Percentiles rank a stretch among this genome's conserved stretches.
Evolutionary conservation across 2,113 vertebrate genomes (phyloP).

Genomic region (Calyptomena viridis): DNA sequence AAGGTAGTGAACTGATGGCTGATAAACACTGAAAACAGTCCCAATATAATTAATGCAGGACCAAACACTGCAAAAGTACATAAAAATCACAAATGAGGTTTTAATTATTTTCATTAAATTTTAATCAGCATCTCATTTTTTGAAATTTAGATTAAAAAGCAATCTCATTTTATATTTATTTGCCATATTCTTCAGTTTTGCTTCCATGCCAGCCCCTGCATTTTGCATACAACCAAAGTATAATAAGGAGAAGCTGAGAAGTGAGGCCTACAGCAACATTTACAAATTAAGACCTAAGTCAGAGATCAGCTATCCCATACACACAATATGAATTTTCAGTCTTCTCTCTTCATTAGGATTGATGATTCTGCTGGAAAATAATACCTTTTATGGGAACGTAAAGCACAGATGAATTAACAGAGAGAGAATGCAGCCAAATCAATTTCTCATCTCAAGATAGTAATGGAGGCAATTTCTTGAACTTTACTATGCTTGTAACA

Average conservation of each 20-base stretch:
- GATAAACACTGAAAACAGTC: not conserved
- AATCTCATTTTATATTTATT: not conserved
- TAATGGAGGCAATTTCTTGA: slow-evolving; percentile 59
- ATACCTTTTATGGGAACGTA: slow-evolving; percentile 51
- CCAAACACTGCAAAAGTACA: not conserved
- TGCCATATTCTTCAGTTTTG: not conserved
- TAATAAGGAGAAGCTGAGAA: not conserved
- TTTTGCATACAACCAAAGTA: not conserved
- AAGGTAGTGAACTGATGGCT: not conserved
- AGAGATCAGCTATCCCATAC: slow-evolving; percentile 13
- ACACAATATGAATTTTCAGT: slow-evolving; percentile 1
- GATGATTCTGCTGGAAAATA: slow-evolving; percentile 42
- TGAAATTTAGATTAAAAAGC: not conserved
- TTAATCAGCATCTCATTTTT: not conserved
- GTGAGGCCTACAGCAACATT: not conserved
- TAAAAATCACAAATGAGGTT: not conserved
- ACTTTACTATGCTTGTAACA: slow-evolving; percentile 43
- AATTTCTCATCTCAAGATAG: slow-evolving; percentile 58
- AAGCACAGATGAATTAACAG: slow-evolving; percentile 34
- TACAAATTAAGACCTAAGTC: slow-evolving; percentile 45
- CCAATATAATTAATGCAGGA: not conserved
- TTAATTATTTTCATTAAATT: not conserved
- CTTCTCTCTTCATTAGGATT: slow-evolving; percentile 44
- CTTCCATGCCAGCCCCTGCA: not conserved
- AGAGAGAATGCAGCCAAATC: slow-evolving; percentile 49